Percentiles rank a stretch among this genome's conserved stretches.
Conservation (phyloP, 2,888 invertebrate genomes). For the Tyria jacobaeae region DNA sequence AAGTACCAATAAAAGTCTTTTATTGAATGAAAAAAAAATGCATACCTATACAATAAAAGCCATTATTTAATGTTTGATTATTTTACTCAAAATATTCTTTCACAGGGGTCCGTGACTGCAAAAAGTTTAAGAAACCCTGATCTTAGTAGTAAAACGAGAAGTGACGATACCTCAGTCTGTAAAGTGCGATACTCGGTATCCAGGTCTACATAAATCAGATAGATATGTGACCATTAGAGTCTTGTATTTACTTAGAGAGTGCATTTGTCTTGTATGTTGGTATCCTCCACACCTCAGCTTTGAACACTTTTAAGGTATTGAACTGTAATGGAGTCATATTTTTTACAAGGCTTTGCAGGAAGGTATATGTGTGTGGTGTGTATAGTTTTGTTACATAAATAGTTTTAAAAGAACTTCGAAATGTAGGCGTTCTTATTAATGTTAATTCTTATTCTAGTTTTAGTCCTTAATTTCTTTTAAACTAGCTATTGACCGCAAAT, state of each 20-base stretch:
- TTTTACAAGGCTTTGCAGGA: not conserved
- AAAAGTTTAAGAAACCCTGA: no score
- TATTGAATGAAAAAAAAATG: no score
- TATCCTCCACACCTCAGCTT: not conserved
- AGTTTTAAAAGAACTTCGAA: no score
- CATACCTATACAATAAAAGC: no score
- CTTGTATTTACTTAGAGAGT: not conserved
- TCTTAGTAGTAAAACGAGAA: conserved; percentile 31
- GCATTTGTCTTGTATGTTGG: conserved; percentile 1
- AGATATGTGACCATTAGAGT: conserved; percentile 5
- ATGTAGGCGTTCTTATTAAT: no score
- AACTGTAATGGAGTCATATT: not conserved
- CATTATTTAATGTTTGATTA: no score
- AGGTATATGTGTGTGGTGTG: not conserved
- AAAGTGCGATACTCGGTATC: conserved; percentile 1
- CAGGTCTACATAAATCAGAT: not conserved
- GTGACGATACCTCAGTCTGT: conserved; percentile 18
- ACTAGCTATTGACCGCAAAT: no score
- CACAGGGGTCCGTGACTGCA: no score
- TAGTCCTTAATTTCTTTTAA: no score
- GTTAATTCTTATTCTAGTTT: no score
- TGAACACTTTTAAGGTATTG: not conserved
- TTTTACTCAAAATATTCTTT: no score
- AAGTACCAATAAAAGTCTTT: no score
- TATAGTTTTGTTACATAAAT: not conserved